Evolutionary conservation across 2,797 vertebrate species (phyloP).

Genomic region (Anomalospiza imberbis): DNA sequence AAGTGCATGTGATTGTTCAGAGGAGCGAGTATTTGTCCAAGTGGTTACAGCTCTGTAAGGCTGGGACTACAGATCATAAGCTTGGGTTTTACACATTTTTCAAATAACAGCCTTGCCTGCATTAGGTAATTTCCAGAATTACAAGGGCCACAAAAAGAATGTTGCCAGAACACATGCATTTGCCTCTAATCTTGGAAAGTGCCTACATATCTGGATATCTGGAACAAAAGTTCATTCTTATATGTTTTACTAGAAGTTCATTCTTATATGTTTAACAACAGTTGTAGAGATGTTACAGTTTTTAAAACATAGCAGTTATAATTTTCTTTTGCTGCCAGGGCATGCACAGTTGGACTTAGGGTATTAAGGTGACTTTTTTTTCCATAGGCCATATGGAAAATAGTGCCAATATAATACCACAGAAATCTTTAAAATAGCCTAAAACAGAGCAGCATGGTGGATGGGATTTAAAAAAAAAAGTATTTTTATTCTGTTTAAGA

Average conservation of each 20-base stretch:
- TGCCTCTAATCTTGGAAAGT: neutral
- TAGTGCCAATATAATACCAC: slow-evolving; percentile 12
- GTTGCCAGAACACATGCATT: neutral
- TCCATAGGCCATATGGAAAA: slow-evolving; percentile 20
- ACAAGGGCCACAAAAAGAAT: neutral
- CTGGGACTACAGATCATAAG: neutral
- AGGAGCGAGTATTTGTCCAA: neutral
- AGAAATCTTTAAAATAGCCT: slow-evolving; percentile 17
- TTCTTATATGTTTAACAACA: neutral
- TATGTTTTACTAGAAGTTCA: neutral
- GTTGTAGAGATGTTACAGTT: neutral
- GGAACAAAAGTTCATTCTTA: neutral
- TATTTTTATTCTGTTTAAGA: neutral
- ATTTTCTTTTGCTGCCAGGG: slow-evolving; percentile 8
- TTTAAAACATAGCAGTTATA: neutral
- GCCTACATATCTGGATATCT: neutral
- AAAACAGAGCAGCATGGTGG: neutral
- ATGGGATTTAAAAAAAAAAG: neutral
- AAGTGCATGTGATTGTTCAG: neutral
- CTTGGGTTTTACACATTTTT: neutral
- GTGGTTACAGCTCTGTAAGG: neutral
- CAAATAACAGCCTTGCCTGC: neutral
- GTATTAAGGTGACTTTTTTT: slow-evolving; percentile 21
- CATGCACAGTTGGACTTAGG: neutral
- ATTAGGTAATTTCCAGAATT: neutral